A percentile compares a stretch with the other conserved stretches of the same genome.
These are phyloP conservation scores for Triplophysa yarkandensis DNA, from an alignment of 2,797 vertebrate species.

Conservation along the genomic window DNA sequence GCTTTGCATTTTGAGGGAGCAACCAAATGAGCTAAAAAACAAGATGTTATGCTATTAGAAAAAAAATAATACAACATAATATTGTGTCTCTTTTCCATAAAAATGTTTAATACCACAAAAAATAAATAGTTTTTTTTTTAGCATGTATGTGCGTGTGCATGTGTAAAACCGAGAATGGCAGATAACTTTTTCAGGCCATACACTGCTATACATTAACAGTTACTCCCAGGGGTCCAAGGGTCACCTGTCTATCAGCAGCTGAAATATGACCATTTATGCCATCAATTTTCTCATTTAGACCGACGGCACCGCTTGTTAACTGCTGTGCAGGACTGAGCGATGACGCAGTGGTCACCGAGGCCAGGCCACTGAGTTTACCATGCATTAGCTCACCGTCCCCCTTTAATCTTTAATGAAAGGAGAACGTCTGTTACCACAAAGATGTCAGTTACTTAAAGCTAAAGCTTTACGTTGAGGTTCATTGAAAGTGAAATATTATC, in stretches of 20 bases:
- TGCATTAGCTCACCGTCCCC: slow-evolving; percentile 32
- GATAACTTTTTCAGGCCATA: slow-evolving; percentile 40
- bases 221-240: slow-evolving; percentile 44
- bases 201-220: slow-evolving; percentile 21
- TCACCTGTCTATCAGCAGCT: slow-evolving; percentile 65
- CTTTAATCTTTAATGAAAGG: slow-evolving; percentile 51
- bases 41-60: no score
- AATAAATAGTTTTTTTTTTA: no score
- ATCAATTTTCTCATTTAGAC: slow-evolving; percentile 50
- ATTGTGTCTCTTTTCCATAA: no score
- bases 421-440: background rate
- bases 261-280: slow-evolving; percentile 56
- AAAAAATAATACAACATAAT: no score
- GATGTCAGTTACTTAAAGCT: slow-evolving; percentile 32
- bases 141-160: slow-evolving; percentile 26
- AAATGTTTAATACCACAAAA: no score
- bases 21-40: no score
- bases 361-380: slow-evolving; percentile 24
- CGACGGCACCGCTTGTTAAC: slow-evolving; percentile 25
- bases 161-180: slow-evolving; percentile 28
- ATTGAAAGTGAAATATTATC: background rate
- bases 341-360: slow-evolving; percentile 29
- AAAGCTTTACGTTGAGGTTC: slow-evolving; percentile 5
- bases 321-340: slow-evolving; percentile 36
- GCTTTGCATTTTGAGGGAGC: no score